A percentile compares a stretch with the other conserved stretches of the same genome.
phyloP scores from a whole-genome alignment of 2,113 vertebrate species.

The Anseranas semipalmata region DNA sequence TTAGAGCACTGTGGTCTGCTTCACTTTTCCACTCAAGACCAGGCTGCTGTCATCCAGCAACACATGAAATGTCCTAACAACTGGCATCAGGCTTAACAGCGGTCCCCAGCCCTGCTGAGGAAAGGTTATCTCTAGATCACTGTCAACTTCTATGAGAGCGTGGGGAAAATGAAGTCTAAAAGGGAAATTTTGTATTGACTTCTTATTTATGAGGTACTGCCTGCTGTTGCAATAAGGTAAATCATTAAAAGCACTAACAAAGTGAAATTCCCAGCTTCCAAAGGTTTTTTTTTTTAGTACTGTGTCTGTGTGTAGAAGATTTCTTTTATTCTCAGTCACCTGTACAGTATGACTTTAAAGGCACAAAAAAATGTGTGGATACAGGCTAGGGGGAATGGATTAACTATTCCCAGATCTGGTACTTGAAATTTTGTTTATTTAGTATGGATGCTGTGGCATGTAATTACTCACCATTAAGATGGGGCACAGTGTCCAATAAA shows the following conservation, averaged over 20 bases:
- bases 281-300: not conserved
- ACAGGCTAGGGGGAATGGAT: not conserved
- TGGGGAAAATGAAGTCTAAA: not conserved
- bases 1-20: not conserved
- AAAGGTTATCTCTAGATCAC: not conserved
- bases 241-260: not conserved
- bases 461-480: not conserved
- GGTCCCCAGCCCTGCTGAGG: not conserved
- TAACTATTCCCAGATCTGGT: not conserved
- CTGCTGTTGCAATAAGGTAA: not conserved
- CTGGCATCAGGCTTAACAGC: rapidly evolving
- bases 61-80: not conserved
- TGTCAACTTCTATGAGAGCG: not conserved
- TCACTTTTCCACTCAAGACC: not conserved
- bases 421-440: conserved; percentile 4
- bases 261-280: not conserved
- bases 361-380: not conserved
- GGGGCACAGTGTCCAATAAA: not conserved
- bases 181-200: not conserved
- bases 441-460: not conserved
- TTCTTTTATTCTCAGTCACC: not conserved
- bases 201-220: not conserved
- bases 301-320: not conserved
- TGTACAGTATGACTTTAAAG: not conserved
- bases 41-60: rapidly evolving